Conservation (phyloP, 2,113 vertebrate species). For the Malurus cyaneus region DNA sequence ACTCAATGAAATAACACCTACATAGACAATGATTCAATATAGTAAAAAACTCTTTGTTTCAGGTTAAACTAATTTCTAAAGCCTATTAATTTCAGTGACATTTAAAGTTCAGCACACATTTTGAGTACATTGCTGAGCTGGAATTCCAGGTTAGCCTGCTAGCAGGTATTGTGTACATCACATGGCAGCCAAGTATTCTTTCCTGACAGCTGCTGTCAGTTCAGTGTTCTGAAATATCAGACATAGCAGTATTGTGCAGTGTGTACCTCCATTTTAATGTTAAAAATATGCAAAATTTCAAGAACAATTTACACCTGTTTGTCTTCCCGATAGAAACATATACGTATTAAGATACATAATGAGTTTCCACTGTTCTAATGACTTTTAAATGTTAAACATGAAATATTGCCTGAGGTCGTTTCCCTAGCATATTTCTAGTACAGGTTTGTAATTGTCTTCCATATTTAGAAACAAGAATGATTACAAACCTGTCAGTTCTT, state of each 20-base stretch:
- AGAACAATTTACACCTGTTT: neutral
- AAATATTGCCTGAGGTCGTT: neutral
- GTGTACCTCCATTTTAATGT: neutral
- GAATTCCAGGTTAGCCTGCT: neutral
- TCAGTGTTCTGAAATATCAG: neutral
- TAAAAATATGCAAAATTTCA: neutral
- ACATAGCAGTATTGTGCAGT: neutral
- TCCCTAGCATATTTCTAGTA: neutral
- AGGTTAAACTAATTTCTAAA: neutral
- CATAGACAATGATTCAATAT: neutral
- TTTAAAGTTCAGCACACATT: neutral
- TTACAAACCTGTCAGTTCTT: neutral
- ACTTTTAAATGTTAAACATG: neutral
- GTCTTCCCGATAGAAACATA: neutral
- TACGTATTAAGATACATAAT: neutral
- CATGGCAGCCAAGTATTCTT: neutral
- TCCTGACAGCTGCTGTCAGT: neutral
- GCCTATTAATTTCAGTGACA: neutral
- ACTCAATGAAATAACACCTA: neutral
- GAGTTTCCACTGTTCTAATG: neutral
- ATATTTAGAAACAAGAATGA: slow-evolving; percentile 13
- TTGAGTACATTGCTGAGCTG: neutral
- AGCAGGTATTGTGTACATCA: neutral
- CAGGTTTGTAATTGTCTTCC: neutral
- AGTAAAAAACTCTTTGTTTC: neutral